Base-by-base conservation (phyloP, 2,888 invertebrate genomes). In the Magallana nippona region DNA sequence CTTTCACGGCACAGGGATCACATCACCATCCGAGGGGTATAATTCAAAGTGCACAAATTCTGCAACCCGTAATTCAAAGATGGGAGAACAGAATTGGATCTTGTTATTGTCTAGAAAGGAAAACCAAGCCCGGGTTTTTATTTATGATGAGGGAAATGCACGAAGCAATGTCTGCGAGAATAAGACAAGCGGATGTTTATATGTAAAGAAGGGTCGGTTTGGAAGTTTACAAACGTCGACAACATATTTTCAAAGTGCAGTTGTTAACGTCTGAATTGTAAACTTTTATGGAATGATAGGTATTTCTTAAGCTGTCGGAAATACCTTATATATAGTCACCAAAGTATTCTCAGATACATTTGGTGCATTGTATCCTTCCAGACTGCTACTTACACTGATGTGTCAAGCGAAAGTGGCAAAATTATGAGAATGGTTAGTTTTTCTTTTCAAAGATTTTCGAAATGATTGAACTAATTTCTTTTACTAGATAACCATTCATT, bases 181-280 rank as follows among this genome's bases (percentile, higher is more conserved):
- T 27, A 71, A 71, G 11, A 71, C 11, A 32, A 71, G 71, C 71
- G 71, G 71, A 71, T 71, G 71, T 71, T 71, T 71, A 71, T 71
- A 27, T 32, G 71, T 71, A 27, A 22, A 71, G 32, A 32, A 71
- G 5, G 22, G 71, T 15, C 15, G 71, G 71, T 71, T 71, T 71
- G 71, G 71, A 27, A 71, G 71, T 32, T 71, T 71, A 71, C 71
- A 71, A 71, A 11, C 22, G 71, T 71, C 71, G 71, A 27, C 27
- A 32, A 71, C 32, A 19, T n/a, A n/a, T 71, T 71, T 71, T 71
- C 71, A 71, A 71, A 71, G 71, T 71, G 71, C 71, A 27, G 15
- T 22, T 27, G 71, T 22, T 71, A 71, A 71, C 32, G 71, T 32
- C 71, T 71, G 27, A 22, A 71, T 27, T 71, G 71, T 71, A 27